A percentile compares a stretch with the other conserved stretches of the same genome.
Evolutionary conservation across 2,113 vertebrate species (phyloP).

Genomic region (Cebidichthys violaceus): DNA sequence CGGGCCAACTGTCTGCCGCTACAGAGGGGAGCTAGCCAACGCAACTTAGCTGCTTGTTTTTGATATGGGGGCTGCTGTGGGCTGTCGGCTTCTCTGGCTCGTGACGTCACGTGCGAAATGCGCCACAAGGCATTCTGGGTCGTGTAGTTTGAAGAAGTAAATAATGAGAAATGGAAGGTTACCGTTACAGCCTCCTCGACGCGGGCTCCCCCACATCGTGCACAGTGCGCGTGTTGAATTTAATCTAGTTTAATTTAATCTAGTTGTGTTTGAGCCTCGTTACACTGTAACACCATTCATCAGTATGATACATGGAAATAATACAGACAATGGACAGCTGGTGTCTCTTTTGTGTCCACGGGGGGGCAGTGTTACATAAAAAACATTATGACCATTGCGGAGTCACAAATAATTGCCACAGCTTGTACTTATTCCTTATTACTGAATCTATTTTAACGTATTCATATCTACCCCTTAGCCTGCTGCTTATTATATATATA

Average conservation of each 20-base stretch:
- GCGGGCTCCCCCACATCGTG: neutral
- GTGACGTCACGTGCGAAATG: conserved; percentile 60
- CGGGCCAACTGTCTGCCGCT: conserved; percentile 54
- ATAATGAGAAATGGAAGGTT: rapidly evolving
- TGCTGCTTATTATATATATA: neutral
- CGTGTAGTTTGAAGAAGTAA: conserved; percentile 18
- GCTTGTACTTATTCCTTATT: neutral
- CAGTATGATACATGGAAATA: neutral
- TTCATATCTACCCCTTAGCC: neutral
- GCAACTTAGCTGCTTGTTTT: conserved; percentile 71
- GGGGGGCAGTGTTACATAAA: conserved; percentile 51
- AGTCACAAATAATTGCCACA: neutral
- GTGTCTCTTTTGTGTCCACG: conserved; percentile 27
- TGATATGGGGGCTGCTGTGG: conserved; percentile 46
- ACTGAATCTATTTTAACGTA: neutral
- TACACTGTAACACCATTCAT: neutral
- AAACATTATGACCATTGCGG: neutral
- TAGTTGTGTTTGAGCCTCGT: neutral
- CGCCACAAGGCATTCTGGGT: conserved; percentile 49
- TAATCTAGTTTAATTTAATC: neutral
- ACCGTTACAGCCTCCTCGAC: neutral
- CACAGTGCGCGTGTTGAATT: rapidly evolving
- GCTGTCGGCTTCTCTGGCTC: conserved; percentile 63
- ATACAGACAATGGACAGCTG: neutral
- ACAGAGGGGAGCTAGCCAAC: conserved; percentile 59